These are phyloP conservation scores for Merluccius polli DNA, from an alignment of 2,797 vertebrate genomes.

Conservation along the genomic window DNA sequence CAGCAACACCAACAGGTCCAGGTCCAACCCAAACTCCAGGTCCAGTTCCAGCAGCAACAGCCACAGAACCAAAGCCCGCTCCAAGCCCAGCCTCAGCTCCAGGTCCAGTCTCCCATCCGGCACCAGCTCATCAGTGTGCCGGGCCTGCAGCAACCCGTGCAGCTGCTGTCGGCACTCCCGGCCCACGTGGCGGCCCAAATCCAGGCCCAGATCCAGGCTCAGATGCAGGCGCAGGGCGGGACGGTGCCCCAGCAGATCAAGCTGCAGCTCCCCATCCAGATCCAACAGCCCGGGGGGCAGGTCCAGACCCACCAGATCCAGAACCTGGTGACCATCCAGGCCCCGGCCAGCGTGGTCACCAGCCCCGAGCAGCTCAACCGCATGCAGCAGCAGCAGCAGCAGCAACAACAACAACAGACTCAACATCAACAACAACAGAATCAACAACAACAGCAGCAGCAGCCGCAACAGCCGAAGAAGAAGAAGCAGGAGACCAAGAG, in stretches of 20 bases:
- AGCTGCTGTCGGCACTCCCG: slow-evolving; percentile 82
- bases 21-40: slow-evolving; percentile 61
- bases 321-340: slow-evolving; percentile 89
- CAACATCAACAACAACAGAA: slow-evolving; percentile 76
- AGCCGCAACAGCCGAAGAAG: slow-evolving; percentile 75
- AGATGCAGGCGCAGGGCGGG: slow-evolving; percentile 70
- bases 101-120: slow-evolving; percentile 73
- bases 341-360: slow-evolving; percentile 73
- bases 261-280: slow-evolving; percentile 85
- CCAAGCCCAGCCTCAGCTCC: slow-evolving; percentile 54
- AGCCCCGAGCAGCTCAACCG: slow-evolving; percentile 87
- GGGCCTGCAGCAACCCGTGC: slow-evolving; percentile 84
- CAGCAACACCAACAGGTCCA: slow-evolving; percentile 42
- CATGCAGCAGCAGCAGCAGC: slow-evolving; percentile 78
- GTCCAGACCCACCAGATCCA: slow-evolving; percentile 86
- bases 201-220: slow-evolving; percentile 77
- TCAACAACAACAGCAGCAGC: slow-evolving; percentile 70
- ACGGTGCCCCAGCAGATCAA: slow-evolving; percentile 84
- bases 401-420: slow-evolving; percentile 76
- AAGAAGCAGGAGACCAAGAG: slow-evolving; percentile 84
- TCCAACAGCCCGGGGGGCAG: slow-evolving; percentile 75
- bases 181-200: slow-evolving; percentile 82
- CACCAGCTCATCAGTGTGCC: slow-evolving; percentile 86
- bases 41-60: slow-evolving; percentile 55
- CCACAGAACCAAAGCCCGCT: slow-evolving; percentile 39